phyloP scores from a whole-genome alignment of 1,140 invertebrate genomes.

The Proctacanthus coquilletti region DNA sequence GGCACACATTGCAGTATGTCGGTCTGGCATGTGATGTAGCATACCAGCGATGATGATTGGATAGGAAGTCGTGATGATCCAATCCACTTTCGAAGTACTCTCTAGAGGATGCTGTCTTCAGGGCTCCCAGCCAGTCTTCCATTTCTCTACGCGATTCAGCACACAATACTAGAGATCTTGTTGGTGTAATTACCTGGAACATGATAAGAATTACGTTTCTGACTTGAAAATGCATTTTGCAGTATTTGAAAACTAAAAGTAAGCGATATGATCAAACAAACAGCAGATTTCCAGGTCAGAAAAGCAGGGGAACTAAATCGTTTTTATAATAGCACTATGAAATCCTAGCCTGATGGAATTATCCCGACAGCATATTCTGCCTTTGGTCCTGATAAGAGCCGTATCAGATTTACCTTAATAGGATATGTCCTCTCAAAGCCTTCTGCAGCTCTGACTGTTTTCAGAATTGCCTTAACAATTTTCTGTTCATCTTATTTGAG shows the following conservation, averaged over 20 bases:
- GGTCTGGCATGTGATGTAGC: conserved; percentile 85
- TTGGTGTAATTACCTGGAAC: conserved; percentile 70
- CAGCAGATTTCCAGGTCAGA: no score
- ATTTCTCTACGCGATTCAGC: conserved; percentile 68
- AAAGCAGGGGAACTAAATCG: no score
- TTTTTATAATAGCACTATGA: no score
- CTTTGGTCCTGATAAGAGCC: no score
- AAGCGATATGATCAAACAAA: no score
- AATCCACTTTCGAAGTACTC: conserved; percentile 36
- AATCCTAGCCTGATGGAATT: no score
- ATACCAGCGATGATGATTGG: conserved; percentile 80
- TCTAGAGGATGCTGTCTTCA: conserved; percentile 55
- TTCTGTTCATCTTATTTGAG: no score
- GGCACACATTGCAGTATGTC: conserved; percentile 92
- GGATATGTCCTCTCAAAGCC: no score
- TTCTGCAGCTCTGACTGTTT: no score
- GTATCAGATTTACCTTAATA: no score
- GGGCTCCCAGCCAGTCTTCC: conserved; percentile 75
- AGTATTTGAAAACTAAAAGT: neutral
- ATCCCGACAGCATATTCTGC: no score
- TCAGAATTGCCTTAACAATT: no score
- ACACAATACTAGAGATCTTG: conserved; percentile 65
- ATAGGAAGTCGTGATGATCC: conserved; percentile 52
- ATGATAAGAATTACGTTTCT: conserved; percentile 8
- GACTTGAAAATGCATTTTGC: neutral